phyloP scores from a whole-genome alignment of 2,797 vertebrate species.

The Girardinus metallicus region DNA sequence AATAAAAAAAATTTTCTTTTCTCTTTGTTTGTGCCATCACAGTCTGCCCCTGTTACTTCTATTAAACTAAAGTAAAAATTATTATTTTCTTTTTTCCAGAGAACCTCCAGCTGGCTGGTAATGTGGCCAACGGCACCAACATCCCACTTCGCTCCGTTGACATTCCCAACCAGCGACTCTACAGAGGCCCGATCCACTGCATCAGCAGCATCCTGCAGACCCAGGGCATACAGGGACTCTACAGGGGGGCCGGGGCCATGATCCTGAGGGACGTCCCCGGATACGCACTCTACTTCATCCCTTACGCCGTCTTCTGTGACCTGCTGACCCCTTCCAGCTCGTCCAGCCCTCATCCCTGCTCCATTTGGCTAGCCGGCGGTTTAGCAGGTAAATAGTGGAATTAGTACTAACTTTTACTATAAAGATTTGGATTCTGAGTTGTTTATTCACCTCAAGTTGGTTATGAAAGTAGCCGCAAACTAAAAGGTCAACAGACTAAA shows the following conservation, averaged over 20 bases:
- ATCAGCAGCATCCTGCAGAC: slow-evolving; percentile 86
- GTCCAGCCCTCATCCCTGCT: slow-evolving; percentile 76
- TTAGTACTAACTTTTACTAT: not conserved
- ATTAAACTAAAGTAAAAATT: not conserved
- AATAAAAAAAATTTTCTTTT: not conserved
- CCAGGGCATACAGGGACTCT: slow-evolving; percentile 89
- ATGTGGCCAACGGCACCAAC: slow-evolving; percentile 50
- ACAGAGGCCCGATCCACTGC: slow-evolving; percentile 92
- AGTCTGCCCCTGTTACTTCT: not conserved
- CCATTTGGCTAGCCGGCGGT: slow-evolving; percentile 92
- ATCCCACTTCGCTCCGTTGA: slow-evolving; percentile 68
- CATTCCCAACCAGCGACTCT: slow-evolving; percentile 71
- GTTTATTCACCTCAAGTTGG: not conserved
- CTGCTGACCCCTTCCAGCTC: slow-evolving; percentile 83
- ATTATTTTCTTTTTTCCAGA: slow-evolving; percentile 66
- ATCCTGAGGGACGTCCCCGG: slow-evolving; percentile 92
- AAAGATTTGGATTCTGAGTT: not conserved
- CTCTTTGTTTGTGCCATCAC: not conserved
- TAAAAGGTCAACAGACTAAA: not conserved
- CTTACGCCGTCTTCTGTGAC: slow-evolving; percentile 86
- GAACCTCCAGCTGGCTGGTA: slow-evolving; percentile 76
- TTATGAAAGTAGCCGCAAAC: not conserved
- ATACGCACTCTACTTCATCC: slow-evolving; percentile 93
- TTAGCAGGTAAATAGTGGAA: slow-evolving; percentile 86
- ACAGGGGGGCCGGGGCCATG: slow-evolving; percentile 91